Evolutionary conservation across 2,113 vertebrate genomes (phyloP).

Genomic region (Takifugu bimaculatus): DNA sequence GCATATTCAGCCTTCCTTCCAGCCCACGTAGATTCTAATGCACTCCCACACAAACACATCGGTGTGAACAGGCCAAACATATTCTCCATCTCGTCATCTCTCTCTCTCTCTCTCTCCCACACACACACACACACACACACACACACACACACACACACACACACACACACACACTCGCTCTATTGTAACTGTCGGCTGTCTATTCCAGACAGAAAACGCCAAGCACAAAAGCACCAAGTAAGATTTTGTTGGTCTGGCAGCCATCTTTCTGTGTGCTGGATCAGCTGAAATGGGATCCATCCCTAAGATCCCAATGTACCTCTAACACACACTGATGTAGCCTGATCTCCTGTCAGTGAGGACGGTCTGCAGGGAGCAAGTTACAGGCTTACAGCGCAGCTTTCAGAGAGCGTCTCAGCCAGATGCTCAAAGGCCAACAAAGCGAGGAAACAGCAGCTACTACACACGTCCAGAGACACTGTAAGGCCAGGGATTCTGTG

Average conservation of each 20-base stretch:
- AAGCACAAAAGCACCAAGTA: constrained; percentile 32
- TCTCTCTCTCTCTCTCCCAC: constrained; percentile 17
- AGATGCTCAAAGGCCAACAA: constrained; percentile 55
- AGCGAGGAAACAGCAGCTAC: constrained; percentile 53
- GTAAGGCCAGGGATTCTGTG: constrained; percentile 10
- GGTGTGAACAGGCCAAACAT: constrained; percentile 76
- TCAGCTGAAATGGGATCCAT: constrained; percentile 77
- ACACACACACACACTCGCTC: not conserved
- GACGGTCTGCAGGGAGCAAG: constrained; percentile 58
- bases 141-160: not conserved
- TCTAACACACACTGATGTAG: constrained; percentile 70
- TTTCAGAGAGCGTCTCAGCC: constrained; percentile 60
- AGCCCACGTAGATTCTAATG: constrained; percentile 79
- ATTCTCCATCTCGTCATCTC: constrained; percentile 57
- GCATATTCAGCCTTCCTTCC: constrained; percentile 74
- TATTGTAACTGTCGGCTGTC: constrained; percentile 37
- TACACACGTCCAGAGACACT: constrained; percentile 33
- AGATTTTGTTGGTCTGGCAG: constrained; percentile 49
- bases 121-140: too few species aligned
- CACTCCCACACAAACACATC: constrained; percentile 80
- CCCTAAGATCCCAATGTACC: constrained; percentile 67
- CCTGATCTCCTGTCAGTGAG: constrained; percentile 69
- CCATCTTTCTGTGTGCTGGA: constrained; percentile 63
- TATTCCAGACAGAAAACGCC: constrained; percentile 14
- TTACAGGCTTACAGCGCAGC: constrained; percentile 55